Evolutionary conservation across 1,140 invertebrate genomes (phyloP).

Genomic region (Phortica variegata): DNA sequence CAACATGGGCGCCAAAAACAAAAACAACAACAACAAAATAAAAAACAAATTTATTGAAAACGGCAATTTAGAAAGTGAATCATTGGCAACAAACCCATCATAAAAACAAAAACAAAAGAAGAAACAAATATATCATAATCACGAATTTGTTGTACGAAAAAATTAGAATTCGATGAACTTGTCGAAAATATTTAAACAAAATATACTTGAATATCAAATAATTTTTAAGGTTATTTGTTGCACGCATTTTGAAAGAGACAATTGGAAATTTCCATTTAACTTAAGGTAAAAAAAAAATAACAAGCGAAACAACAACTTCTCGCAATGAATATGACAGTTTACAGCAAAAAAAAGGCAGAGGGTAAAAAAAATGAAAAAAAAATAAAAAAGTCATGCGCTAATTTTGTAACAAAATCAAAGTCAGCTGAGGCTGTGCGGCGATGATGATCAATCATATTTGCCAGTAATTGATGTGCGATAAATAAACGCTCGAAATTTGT

Average conservation of each 20-base stretch:
- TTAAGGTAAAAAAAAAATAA: slow-evolving; percentile 14
- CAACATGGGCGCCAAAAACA: slow-evolving; percentile 21
- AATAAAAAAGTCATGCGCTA: slow-evolving; percentile 52
- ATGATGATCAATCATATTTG: slow-evolving; percentile 43
- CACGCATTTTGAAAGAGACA: slow-evolving; percentile 8
- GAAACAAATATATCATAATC: slow-evolving; percentile 17
- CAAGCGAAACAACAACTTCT: too few species aligned
- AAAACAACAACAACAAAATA: slow-evolving; percentile 1
- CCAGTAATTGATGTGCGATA: slow-evolving; percentile 15
- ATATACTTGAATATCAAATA: too few species aligned
- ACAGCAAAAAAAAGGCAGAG: slow-evolving; percentile 2
- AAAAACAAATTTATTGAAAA: slow-evolving; percentile 7
- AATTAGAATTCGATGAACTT: slow-evolving; percentile 12
- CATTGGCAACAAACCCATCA: too few species aligned
- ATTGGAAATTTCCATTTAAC: slow-evolving; percentile 7
- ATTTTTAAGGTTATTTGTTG: slow-evolving; percentile 26
- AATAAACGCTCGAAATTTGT: slow-evolving; percentile 1
- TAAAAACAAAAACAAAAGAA: background rate
- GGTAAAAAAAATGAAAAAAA: slow-evolving; percentile 35
- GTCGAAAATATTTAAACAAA: too few species aligned
- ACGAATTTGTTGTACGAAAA: slow-evolving; percentile 29
- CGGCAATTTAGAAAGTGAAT: slow-evolving; percentile 40
- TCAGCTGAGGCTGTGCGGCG: slow-evolving; percentile 8
- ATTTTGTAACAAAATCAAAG: slow-evolving; percentile 44
- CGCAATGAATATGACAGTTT: too few species aligned